Base-by-base conservation (phyloP, 2,113 vertebrate species). In the Geococcyx californianus region DNA sequence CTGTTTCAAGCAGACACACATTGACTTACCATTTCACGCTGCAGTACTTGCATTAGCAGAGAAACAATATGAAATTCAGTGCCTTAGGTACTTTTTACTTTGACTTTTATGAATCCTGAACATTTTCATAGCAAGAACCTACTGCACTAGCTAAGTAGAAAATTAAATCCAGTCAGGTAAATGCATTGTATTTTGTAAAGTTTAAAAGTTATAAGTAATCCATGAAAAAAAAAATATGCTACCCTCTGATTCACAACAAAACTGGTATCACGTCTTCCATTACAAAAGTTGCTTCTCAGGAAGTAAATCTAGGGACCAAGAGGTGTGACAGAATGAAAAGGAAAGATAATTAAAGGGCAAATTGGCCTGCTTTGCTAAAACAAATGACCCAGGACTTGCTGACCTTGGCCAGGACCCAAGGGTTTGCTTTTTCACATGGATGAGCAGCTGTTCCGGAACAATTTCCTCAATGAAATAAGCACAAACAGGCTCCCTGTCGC, bases 351-450 rank as follows among this genome's bases (percentile, higher is more conserved):
- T 93, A 86, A 94, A 95, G 93, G 82, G 90, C 82, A 88, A 92
- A 95, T 47, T 55, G 92, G 93, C 87, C 94, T 84, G 92, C 85
- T 93, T 90, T 90, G 72, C 92, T 95, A 78, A 88, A 94, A 88
- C 93, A 80, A 96, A 96, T 90, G 93, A 95, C 95, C 95, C 87
- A 96, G 96, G 92, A 58, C 95, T 95, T 84, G 92, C 91, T 90
- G 93, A 95, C 95, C 86, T 47, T 97, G 95, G 93, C 94, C 36
- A 36, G 56, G 83, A 67, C 58, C 89, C 86, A 97, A 85, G 72
- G 87, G 91, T 95, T 97, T 95, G 94, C 90, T 83, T 96, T 95
- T 96, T 95, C 95, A 96, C 93, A 95, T 96, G 92, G 91, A 87
- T 79, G 82, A 96, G 86, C 85, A 93, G 96, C 49, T 97, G 91